Base-by-base conservation (phyloP, 1,140 invertebrate species). In the Eupristina koningsbergeri region DNA sequence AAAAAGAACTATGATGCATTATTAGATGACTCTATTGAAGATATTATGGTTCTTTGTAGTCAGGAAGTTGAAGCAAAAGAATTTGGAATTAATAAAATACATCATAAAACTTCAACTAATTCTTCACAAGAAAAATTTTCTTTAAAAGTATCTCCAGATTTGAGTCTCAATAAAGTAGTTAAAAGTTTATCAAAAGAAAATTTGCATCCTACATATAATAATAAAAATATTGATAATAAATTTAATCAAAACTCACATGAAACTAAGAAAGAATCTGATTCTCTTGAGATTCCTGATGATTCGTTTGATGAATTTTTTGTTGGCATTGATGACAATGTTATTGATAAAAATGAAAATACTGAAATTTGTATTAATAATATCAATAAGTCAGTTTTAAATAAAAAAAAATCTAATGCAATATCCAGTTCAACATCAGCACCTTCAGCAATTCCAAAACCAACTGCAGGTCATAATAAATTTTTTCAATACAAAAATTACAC, bases 11-110 rank as follows among this genome's bases (percentile, higher is more conserved):
- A 86, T n/a, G 80, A 88, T 45, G 90, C 88, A 34, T 79, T 91
- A 45, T 89, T 91, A 81, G 88, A 91, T 81, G 90, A 90, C 80
- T 90, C 89, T 0, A 85, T 90, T 26, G 89, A 91, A 7, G 89
- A 90, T 61, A 88, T 86, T 19, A 88, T 91, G 87, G 84, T 89
- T 22, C 87, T 80, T 53, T 91, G 90, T 63, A 91, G 88, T 86
- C 90, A 91, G 75, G 88, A 91, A 80, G 83, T 91, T n/a, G 90
- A 91, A 50, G 86, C 88, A 50, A 89, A 87, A 74, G 79, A 84
- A 58, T 82, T 80, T n/a, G 58, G 15, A 34, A 63, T 29, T 8
- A n/a, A 81, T 53, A 83, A 77, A 15, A 71, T 19, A 5, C 26
- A 84, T 47, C 31, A 3, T 76, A 47, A 7, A 47, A 3, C 19